These are phyloP conservation scores for Fragum sueziense DNA, from an alignment of 2,888 invertebrate species.

Conservation along the genomic window DNA sequence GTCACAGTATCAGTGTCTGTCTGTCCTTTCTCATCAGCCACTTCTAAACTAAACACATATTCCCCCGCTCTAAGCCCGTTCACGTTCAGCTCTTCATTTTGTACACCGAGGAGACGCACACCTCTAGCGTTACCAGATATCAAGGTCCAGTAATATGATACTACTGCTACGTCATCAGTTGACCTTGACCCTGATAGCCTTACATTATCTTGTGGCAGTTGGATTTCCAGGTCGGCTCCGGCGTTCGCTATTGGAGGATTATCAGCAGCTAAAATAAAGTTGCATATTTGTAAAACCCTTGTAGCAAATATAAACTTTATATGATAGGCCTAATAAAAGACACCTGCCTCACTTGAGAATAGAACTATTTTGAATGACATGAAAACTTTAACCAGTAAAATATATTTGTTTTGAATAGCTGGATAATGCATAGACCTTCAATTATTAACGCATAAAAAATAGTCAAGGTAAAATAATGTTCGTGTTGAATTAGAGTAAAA, in stretches of 20 bases:
- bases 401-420: no score
- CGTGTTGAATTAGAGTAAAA: no score
- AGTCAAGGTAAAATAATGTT: no score
- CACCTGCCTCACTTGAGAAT: no score
- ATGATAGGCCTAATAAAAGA: no score
- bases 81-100: background rate
- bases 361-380: no score
- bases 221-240: conserved; percentile 28
- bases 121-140: background rate
- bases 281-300: no score
- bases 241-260: conserved; percentile 44
- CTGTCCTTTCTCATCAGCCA: conserved; percentile 39
- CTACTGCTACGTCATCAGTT: conserved; percentile 35
- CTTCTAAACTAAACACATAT: conserved; percentile 40
- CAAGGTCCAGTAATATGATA: conserved; percentile 31
- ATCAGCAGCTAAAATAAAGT: conserved; percentile 6
- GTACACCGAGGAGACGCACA: background rate
- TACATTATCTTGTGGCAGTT: conserved; percentile 22
- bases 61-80: conserved; percentile 26
- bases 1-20: conserved; percentile 38
- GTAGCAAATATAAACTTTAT: no score
- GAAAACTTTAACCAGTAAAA: no score
- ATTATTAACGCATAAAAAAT: no score
- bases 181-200: conserved; percentile 30
- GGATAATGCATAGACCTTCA: no score